Conservation (phyloP, 2,113 vertebrate genomes). For the Tetrax tetrax region DNA sequence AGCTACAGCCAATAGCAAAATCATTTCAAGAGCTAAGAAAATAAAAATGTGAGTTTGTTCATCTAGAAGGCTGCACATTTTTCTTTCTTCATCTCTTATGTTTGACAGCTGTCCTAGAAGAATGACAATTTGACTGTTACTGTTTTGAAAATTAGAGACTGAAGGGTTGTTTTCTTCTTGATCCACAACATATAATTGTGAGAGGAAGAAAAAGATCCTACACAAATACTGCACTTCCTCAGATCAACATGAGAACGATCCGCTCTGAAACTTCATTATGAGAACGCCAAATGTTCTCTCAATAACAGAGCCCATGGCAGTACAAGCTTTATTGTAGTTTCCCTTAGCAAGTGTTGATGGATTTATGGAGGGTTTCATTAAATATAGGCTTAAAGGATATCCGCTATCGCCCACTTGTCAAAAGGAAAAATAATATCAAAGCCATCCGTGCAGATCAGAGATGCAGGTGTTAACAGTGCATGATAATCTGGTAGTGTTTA, state of each 20-base stretch:
- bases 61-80: neutral
- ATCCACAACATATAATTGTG: neutral
- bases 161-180: neutral
- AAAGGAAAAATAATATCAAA: slow-evolving; percentile 64
- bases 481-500: slow-evolving; percentile 54
- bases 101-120: neutral
- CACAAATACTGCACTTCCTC: slow-evolving; percentile 3
- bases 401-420: slow-evolving; percentile 68
- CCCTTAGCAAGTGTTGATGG: slow-evolving; percentile 69
- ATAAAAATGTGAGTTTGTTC: neutral
- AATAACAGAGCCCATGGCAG: slow-evolving; percentile 6
- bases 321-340: slow-evolving; percentile 65
- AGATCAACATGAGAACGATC: neutral
- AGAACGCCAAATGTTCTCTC: slow-evolving; percentile 17
- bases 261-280: slow-evolving; percentile 34
- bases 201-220: neutral
- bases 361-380: slow-evolving; percentile 75
- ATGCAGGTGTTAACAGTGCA: slow-evolving; percentile 70
- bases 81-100: neutral
- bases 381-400: slow-evolving; percentile 76
- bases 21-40: neutral
- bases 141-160: neutral
- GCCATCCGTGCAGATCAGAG: slow-evolving; percentile 20
- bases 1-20: neutral
- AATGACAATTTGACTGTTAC: neutral